Conservation (phyloP, 2,797 vertebrate genomes). For the Spondyliosoma cantharus region DNA sequence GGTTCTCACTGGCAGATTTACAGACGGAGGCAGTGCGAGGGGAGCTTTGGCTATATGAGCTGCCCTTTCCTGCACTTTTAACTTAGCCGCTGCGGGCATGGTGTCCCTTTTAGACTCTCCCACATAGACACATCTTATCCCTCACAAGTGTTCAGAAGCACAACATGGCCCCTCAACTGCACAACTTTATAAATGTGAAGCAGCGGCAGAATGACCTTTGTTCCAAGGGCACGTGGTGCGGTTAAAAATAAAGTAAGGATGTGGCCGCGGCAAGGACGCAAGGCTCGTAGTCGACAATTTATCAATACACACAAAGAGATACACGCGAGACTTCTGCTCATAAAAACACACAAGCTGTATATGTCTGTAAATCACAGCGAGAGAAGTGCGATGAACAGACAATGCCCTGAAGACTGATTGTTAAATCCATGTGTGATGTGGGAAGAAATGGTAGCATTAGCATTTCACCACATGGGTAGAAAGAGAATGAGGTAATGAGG, state of each 20-base stretch:
- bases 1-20: slow-evolving; percentile 80
- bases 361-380: slow-evolving; percentile 34
- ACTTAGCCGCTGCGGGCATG: slow-evolving; percentile 58
- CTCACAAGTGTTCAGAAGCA: slow-evolving; percentile 4
- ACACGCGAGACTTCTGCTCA: not conserved
- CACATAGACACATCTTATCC: slow-evolving; percentile 21
- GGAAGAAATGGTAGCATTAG: slow-evolving; percentile 5
- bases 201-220: slow-evolving; percentile 26
- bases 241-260: slow-evolving; percentile 30
- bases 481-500: not conserved
- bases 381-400: slow-evolving; percentile 36
- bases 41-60: slow-evolving; percentile 59
- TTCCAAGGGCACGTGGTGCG: slow-evolving; percentile 25
- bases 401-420: slow-evolving; percentile 46
- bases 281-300: not conserved
- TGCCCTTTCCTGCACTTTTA: slow-evolving; percentile 73
- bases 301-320: slow-evolving; percentile 16
- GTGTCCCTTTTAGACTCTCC: slow-evolving; percentile 37
- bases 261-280: slow-evolving; percentile 1
- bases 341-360: not conserved
- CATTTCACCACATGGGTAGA: slow-evolving; percentile 25
- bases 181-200: slow-evolving; percentile 40
- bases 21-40: slow-evolving; percentile 60
- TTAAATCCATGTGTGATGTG: slow-evolving; percentile 43
- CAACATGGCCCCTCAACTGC: slow-evolving; percentile 1